Percentiles rank a stretch among this genome's conserved stretches.
These are phyloP conservation scores for Drepana arcuata DNA, from an alignment of 1,140 invertebrate species.

Conservation along the genomic window DNA sequence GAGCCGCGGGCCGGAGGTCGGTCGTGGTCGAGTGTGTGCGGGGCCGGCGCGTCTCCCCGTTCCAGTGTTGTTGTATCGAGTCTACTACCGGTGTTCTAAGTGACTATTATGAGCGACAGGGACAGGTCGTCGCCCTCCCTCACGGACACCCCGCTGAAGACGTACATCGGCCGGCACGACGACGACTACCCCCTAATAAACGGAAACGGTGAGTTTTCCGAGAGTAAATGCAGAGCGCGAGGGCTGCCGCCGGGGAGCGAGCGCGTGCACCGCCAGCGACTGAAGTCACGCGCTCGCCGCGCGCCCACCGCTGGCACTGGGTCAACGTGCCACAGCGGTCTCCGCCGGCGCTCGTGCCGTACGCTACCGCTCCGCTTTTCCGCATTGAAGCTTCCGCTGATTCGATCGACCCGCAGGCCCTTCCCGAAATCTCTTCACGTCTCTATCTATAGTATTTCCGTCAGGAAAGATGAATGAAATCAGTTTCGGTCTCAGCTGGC, in stretches of 20 bases:
- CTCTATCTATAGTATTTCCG: constrained; percentile 10
- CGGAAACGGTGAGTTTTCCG: constrained; percentile 77
- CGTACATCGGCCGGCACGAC: constrained; percentile 82
- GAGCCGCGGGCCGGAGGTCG: constrained; percentile 65
- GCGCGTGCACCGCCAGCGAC: neutral
- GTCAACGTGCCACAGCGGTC: too few species aligned
- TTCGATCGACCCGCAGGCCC: constrained; percentile 47
- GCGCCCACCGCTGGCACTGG: too few species aligned
- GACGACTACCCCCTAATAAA: constrained; percentile 82
- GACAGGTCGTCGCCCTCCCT: constrained; percentile 84
- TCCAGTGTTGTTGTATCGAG: constrained; percentile 48
- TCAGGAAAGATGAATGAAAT: neutral
- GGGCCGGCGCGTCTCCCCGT: constrained; percentile 58
- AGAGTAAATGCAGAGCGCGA: neutral
- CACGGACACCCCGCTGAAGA: constrained; percentile 84
- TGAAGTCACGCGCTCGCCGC: constrained; percentile 8
- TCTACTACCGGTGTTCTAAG: constrained; percentile 49
- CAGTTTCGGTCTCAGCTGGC: neutral
- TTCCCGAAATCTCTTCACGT: constrained; percentile 27
- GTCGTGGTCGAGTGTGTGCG: constrained; percentile 52
- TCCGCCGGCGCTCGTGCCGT: constrained; percentile 19
- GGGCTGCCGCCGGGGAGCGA: constrained; percentile 6
- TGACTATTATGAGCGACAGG: constrained; percentile 80
- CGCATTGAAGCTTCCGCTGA: constrained; percentile 46
- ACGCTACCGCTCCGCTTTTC: constrained; percentile 31